These are phyloP conservation scores for Semnopithecus entellus DNA, from an alignment of 2,113 vertebrate genomes.

Conservation along the genomic window DNA sequence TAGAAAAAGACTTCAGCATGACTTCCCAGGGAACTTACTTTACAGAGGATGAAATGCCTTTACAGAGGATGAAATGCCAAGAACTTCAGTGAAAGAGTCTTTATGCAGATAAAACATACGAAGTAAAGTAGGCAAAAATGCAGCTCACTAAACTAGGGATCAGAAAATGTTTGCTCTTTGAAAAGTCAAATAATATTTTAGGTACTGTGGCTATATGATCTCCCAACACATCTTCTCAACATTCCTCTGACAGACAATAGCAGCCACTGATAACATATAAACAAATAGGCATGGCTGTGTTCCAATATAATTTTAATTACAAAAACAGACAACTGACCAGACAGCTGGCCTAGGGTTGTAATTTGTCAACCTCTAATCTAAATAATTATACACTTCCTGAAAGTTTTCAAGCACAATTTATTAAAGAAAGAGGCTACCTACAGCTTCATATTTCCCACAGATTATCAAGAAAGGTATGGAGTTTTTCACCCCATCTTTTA, in stretches of 20 bases:
- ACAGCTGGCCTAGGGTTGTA: no score
- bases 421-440: neutral
- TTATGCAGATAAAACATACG: neutral
- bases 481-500: neutral
- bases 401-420: neutral
- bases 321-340: no score
- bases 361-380: neutral
- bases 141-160: neutral
- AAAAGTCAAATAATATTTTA: neutral
- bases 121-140: neutral
- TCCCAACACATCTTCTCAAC: neutral
- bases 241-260: neutral
- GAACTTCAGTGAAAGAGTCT: neutral
- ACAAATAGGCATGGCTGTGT: neutral
- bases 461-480: neutral
- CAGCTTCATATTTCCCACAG: neutral
- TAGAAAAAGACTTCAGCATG: neutral
- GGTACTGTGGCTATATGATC: neutral
- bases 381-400: neutral
- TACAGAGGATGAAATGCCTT: neutral
- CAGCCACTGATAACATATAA: neutral
- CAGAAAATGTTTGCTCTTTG: neutral
- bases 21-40: neutral
- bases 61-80: neutral
- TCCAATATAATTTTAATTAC: no score